Base-by-base conservation (phyloP, 2,797 vertebrate genomes). In the Xenops minutus region DNA sequence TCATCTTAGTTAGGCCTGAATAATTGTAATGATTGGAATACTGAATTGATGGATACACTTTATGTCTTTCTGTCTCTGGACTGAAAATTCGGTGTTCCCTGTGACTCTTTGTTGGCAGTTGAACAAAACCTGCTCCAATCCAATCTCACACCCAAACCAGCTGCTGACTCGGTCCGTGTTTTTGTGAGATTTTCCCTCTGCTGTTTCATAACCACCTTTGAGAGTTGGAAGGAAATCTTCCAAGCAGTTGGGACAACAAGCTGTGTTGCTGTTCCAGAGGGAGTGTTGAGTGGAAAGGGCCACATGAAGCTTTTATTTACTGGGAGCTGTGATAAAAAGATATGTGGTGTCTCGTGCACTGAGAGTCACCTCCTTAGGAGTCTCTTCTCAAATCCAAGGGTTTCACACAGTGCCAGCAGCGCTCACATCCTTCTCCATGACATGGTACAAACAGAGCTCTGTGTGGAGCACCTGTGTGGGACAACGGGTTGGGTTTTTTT, bases 311-410 rank as follows among this genome's bases (percentile, higher is more conserved):
- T 27, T 63, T 34, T 63, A 7, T 67, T 54, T 52, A 18, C 29
- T 37, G 37, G 43, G 43, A 78, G 48, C 30, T 52, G 52, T 18
- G 24, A n/a, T 49, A 11, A 23, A 10, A 9, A 34, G 59, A 19
- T 18, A 10, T 44, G n/a, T 15, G 10, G 37, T 37, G 36, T 54
- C 18, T 5, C 2, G 6, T 51, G 64, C 15, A 1, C 14, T 20
- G 51, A 69, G 58, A 52, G 21, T 64, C 41, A 18, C 16, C 16
- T 69, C n/a, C 43, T 32, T 34, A 51, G 37, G 44, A 79, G 10
- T 7, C 22, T 0, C 0, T 29, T 64, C 71, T 67, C 36, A 27
- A 36, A 8, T 39, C 36, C 16, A 18, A 26, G 4, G 5, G 2
- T 54, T 84, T 34, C 39, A 46, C 27, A 12, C 8, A 19, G 17